Base-by-base conservation (phyloP, 2,888 invertebrate genomes). In the Bugula neritina region DNA sequence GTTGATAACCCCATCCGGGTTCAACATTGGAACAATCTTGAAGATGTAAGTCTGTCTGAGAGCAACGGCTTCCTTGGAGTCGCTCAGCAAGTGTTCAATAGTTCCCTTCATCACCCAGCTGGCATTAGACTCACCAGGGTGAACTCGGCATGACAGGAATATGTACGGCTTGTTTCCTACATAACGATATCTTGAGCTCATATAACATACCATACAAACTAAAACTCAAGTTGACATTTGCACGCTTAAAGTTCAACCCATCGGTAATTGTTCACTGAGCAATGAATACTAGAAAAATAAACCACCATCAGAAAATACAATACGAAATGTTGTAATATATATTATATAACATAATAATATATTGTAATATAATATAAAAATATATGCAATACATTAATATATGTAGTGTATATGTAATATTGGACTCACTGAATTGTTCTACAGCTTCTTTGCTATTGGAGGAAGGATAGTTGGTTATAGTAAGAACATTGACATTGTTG, bases 11-110 rank as follows among this genome's bases (percentile, higher is more conserved):
- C 93, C 93, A 81, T 93, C 93, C 25, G 91, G 90, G 84, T 93
- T 93, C 76, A 93, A 87, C 92, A 93, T 93, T 3, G 93, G 93
- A 35, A 93, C 88, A 74, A 93, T 88, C 85, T 93, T 93, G 87
- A 93, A 92, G 76, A 93, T 88, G 83, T 89, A 92, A 78, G 88
- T 88, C 77, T 89, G 87, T 17, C 92, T 86, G 0, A 91, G 86
- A 23, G 87, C 87, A 17, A 86, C 85, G 0, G 90, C 89, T 21
- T 86, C 84, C 0, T 85, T 79, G 10, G 88, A 85, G 79, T 87
- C 86, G 29, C 88, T 87, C 69, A 91, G 84, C 72, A 92, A 85
- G 77, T 87, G 89, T 72, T 88, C 87, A 72, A 92, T 84, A 0
- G 63, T 63, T 3, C 86, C 93, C 82, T 91, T 90, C 91, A 93